Conservation (phyloP, 2,888 invertebrate species). For the Molorchus minor region DNA sequence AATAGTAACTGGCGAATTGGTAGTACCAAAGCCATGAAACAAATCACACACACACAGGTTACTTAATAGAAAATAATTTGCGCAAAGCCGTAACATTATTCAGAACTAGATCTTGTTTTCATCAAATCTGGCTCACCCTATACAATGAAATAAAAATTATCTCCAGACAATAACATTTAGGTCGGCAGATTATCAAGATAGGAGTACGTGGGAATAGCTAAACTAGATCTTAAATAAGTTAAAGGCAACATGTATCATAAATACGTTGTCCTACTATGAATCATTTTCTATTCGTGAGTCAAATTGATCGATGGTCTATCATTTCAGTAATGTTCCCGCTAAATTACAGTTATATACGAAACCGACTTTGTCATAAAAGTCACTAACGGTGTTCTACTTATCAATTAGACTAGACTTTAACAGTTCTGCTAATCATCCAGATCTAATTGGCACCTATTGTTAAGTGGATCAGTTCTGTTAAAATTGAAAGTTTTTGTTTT, state of each 20-base stretch:
- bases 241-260: constrained; percentile 16
- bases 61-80: no score
- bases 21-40: no score
- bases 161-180: constrained; percentile 18
- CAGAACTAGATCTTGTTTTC: no score
- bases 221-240: constrained; percentile 19
- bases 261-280: constrained; percentile 22
- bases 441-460: constrained; percentile 37
- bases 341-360: constrained; percentile 37
- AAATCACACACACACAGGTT: no score
- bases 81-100: no score
- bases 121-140: no score
- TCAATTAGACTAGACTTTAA: constrained; percentile 37
- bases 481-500: constrained; percentile 22
- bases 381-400: constrained; percentile 36
- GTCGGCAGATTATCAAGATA: constrained; percentile 17
- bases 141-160: constrained; percentile 14
- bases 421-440: constrained; percentile 39
- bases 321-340: constrained; percentile 26
- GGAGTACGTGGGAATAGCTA: constrained; percentile 25
- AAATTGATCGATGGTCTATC: constrained; percentile 28
- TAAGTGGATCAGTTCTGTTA: constrained; percentile 33
- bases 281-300: constrained; percentile 27
- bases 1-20: no score
- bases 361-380: constrained; percentile 31